Evolutionary conservation across 1,140 invertebrate species (phyloP).

Genomic region (Coptotermes formosanus): DNA sequence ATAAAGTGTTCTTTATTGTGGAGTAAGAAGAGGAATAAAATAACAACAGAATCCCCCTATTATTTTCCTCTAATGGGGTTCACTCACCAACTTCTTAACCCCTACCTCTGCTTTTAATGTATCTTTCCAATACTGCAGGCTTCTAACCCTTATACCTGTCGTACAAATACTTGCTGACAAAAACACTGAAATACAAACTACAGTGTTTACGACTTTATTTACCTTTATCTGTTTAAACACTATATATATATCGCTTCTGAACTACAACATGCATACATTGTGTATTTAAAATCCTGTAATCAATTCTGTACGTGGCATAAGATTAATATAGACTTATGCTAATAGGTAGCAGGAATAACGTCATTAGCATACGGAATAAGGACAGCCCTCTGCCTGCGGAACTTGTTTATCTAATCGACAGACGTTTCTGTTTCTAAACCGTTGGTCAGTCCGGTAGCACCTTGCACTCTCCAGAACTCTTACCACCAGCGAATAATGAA

Average conservation of each 20-base stretch:
- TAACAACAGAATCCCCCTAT: not conserved
- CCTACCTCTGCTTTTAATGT: not conserved
- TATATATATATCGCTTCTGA: not conserved
- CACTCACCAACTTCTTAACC: not conserved
- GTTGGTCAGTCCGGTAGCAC: not conserved
- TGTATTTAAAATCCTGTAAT: not conserved
- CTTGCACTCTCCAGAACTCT: not conserved
- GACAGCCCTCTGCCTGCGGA: not conserved
- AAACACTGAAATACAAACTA: not conserved
- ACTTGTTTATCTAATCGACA: not conserved
- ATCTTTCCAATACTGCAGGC: not conserved
- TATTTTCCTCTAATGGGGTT: not conserved
- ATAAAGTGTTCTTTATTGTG: too few relatives aligned
- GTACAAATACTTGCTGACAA: too few relatives aligned
- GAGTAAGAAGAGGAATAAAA: not conserved
- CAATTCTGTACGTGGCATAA: not conserved
- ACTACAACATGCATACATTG: not conserved
- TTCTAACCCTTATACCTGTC: too few relatives aligned
- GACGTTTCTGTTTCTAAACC: not conserved
- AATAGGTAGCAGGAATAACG: not conserved
- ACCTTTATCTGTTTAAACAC: not conserved
- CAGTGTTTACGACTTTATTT: not conserved
- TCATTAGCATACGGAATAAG: not conserved
- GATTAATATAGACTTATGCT: constrained; percentile 3
- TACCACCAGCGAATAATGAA: not conserved